A percentile compares a stretch with the other conserved stretches of the same genome.
These are phyloP conservation scores for Dromaius novaehollandiae DNA, from an alignment of 2,113 vertebrate genomes.

Conservation along the genomic window DNA sequence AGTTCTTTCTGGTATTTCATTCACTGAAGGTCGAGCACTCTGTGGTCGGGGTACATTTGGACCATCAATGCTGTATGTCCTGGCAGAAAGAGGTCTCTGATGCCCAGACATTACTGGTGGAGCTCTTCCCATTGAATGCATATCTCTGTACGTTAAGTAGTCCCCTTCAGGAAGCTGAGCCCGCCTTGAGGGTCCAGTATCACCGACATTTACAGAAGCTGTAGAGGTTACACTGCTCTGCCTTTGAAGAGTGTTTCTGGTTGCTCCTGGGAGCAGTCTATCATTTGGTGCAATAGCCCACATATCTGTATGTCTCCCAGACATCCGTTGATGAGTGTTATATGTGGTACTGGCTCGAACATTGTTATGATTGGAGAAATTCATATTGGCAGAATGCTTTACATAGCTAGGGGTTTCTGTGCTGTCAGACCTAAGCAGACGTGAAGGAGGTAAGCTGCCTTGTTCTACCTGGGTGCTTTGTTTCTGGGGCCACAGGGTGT, in stretches of 20 bases:
- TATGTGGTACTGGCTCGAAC: slow-evolving; percentile 82
- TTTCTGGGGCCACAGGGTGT: slow-evolving; percentile 88
- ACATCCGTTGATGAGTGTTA: slow-evolving; percentile 80
- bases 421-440: slow-evolving; percentile 77
- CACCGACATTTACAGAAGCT: slow-evolving; percentile 79
- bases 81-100: slow-evolving; percentile 94
- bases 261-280: slow-evolving; percentile 74
- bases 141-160: slow-evolving; percentile 92
- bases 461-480: slow-evolving; percentile 81
- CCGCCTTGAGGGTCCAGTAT: slow-evolving; percentile 77
- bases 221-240: slow-evolving; percentile 89
- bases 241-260: slow-evolving; percentile 87
- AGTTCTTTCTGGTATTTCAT: slow-evolving; percentile 94
- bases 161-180: slow-evolving; percentile 86
- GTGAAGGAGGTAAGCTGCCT: slow-evolving; percentile 80
- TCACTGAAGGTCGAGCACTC: slow-evolving; percentile 80
- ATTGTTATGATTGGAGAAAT: slow-evolving; percentile 97
- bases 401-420: slow-evolving; percentile 71
- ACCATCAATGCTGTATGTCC: slow-evolving; percentile 93
- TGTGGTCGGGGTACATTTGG: slow-evolving; percentile 83
- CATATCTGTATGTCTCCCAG: slow-evolving; percentile 80
- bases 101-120: slow-evolving; percentile 79
- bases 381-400: slow-evolving; percentile 94
- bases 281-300: slow-evolving; percentile 82
- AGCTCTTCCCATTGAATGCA: slow-evolving; percentile 87